Base-by-base conservation (phyloP, 2,888 invertebrate genomes). In the Labia minor region DNA sequence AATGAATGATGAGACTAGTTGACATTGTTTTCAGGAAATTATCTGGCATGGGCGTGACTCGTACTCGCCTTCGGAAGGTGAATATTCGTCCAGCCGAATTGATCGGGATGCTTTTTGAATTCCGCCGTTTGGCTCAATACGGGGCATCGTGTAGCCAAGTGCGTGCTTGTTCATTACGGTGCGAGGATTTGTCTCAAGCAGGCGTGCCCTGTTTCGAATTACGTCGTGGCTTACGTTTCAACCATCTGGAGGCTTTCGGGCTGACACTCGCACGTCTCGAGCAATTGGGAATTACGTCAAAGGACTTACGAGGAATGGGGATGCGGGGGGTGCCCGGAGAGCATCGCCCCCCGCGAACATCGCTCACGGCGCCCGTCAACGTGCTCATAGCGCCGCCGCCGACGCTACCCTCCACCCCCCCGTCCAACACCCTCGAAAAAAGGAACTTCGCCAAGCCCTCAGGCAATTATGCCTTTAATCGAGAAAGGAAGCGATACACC, bases 101-200 rank as follows among this genome's bases (percentile, higher is more conserved):
- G 49, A 49, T 49, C 49, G 49, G n/a, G 49, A 49, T 49, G 49
- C 49, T 49, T 49, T 10, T 14, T 49, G 49, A 49, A 49, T 49
- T 49, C 49, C 49, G 49, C 16, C 49, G 49, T 49, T 49, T 49
- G 49, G 49, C 49, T 49, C 49, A 49, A 49, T 49, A 49, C 49
- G 49, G 49, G 49, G 49, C 49, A 11, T 49, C 49, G n/a, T 49
- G 49, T 49, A 49, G 49, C 14, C 49, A 49, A 49, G 49, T 49
- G 49, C 49, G 49, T 10, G 49, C 49, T 14, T 49, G 49, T 49
- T 49, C 14, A 49, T 49, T 49, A 49, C 49, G 49, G 49, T 49
- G 49, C 49, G 49, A 49, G 49, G 49, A 49, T 49, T 49, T 49
- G 49, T 49, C 49, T 14, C 49, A 16, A 49, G 49, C 49, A 10